Percentiles rank a stretch among this genome's conserved stretches.
Evolutionary conservation across 2,888 invertebrate species (phyloP).

Genomic region (Xylota segnis): DNA sequence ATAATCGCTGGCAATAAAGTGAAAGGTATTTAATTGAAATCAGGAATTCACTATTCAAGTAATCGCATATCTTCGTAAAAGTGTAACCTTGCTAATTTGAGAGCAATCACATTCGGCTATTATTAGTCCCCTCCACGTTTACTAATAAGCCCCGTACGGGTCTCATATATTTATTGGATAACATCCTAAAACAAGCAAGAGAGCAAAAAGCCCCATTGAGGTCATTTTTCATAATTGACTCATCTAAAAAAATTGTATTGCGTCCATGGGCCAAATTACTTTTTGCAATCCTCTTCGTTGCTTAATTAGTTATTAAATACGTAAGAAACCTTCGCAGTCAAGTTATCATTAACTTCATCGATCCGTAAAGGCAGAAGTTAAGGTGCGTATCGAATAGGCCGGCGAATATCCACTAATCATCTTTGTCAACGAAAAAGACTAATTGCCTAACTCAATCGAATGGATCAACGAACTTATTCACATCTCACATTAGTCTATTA

Average conservation of each 20-base stretch:
- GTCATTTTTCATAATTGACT: background rate
- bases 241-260: background rate
- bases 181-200: background rate
- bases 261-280: slow-evolving; percentile 27
- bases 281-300: slow-evolving; percentile 11
- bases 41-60: too few relatives aligned
- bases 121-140: background rate
- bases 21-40: too few relatives aligned
- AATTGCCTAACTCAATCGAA: slow-evolving; percentile 2
- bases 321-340: background rate
- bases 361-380: background rate
- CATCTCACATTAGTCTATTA: slow-evolving; percentile 15
- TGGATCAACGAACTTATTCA: slow-evolving; percentile 48
- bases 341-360: background rate
- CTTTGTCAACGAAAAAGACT: slow-evolving; percentile 10
- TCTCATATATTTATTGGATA: background rate
- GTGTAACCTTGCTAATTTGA: background rate
- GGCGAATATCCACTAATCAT: background rate
- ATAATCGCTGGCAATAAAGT: too few relatives aligned
- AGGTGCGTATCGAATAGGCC: slow-evolving; percentile 17
- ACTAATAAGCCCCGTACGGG: background rate
- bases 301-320: slow-evolving; percentile 27
- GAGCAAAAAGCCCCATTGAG: background rate
- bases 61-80: too few relatives aligned
- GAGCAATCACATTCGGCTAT: background rate